Conservation (phyloP, 30 jellyfish, hydroid and myxozoan species). For the Pseudorhiza aurosa region DNA sequence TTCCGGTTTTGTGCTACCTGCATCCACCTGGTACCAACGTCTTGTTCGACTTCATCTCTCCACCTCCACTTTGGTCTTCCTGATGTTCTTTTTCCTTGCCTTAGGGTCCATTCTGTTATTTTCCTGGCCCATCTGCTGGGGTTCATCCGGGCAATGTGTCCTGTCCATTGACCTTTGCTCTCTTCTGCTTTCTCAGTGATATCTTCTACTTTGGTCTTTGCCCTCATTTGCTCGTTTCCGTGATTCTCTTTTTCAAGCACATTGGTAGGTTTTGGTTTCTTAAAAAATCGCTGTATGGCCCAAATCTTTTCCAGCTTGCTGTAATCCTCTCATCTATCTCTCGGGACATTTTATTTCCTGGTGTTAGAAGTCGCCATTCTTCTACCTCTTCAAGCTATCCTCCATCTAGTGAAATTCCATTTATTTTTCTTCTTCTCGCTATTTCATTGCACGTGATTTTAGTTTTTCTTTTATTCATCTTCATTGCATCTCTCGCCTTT, state of each 20-base stretch:
- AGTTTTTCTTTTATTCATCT: neutral
- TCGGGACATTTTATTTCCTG: constrained; percentile 15
- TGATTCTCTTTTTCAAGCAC: no score
- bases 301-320: constrained; percentile 20
- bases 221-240: neutral
- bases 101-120: no score
- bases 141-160: neutral
- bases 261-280: no score
- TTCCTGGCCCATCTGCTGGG: no score
- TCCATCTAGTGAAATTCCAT: no score
- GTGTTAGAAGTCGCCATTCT: constrained; percentile 21
- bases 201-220: neutral
- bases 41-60: no score
- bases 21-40: no score
- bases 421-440: neutral
- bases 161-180: neutral
- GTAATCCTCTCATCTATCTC: constrained; percentile 11
- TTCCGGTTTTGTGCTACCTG: no score
- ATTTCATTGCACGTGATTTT: constrained; percentile 7
- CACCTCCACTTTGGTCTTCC: no score
- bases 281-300: constrained; percentile 15
- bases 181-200: neutral
- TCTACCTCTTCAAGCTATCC: no score
- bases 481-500: constrained; percentile 3
- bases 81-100: no score